These are phyloP conservation scores for Toxotes chatareus DNA, from an alignment of 2,113 vertebrate genomes.

Conservation along the genomic window DNA sequence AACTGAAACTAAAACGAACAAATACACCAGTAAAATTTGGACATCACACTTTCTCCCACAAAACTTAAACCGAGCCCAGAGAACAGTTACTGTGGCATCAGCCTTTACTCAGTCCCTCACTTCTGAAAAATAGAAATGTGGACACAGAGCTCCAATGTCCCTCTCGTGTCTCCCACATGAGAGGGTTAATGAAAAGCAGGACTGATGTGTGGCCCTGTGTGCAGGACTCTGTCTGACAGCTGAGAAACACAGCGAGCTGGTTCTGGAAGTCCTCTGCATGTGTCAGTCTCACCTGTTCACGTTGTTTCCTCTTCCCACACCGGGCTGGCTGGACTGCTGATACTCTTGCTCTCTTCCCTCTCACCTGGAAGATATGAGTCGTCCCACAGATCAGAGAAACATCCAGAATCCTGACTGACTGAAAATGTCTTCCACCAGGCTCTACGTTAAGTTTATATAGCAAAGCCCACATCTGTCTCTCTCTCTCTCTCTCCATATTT, in stretches of 20 bases:
- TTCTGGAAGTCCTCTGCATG: background rate
- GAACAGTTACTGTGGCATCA: background rate
- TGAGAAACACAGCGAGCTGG: background rate
- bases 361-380: background rate
- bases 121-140: background rate
- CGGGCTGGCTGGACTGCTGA: background rate
- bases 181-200: background rate
- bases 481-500: background rate
- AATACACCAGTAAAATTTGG: no score
- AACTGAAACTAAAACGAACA: no score
- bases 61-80: background rate
- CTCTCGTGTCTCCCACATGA: no score
- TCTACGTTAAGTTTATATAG: slow-evolving; percentile 6
- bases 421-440: background rate
- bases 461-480: background rate
- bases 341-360: background rate
- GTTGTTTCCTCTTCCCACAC: background rate
- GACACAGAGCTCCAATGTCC: background rate
- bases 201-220: background rate
- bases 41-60: background rate
- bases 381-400: background rate
- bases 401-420: background rate
- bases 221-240: no score
- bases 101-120: background rate
- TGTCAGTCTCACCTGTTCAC: background rate